Conservation (phyloP, 1,140 invertebrate species). For the Drosophila pectinifera region DNA sequence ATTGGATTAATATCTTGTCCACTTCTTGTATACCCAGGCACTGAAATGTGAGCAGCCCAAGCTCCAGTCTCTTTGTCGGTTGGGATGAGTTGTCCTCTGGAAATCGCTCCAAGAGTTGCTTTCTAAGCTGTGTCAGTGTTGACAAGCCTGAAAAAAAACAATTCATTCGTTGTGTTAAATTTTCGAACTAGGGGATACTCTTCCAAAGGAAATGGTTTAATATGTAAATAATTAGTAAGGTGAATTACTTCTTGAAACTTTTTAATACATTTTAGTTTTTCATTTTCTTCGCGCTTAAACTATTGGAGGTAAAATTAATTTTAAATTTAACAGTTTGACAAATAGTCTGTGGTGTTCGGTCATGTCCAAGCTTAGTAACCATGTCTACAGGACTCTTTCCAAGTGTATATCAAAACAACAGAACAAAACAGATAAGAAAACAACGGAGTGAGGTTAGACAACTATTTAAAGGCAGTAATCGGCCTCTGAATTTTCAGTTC, state of each 20-base stretch:
- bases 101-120: background rate
- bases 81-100: background rate
- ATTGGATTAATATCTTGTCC: conserved; percentile 38
- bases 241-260: no score
- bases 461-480: conserved; percentile 45
- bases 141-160: conserved; percentile 26
- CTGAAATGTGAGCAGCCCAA: conserved; percentile 26
- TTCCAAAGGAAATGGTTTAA: background rate
- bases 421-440: conserved; percentile 36
- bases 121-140: conserved; percentile 10
- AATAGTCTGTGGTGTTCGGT: background rate
- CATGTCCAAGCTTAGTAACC: background rate
- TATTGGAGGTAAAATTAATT: background rate
- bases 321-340: background rate
- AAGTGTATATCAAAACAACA: conserved; percentile 33
- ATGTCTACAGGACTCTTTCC: background rate
- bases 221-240: background rate
- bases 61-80: background rate
- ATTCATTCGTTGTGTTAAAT: background rate
- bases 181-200: conserved; percentile 5
- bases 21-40: conserved; percentile 33
- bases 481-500: conserved; percentile 11
- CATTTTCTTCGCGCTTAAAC: background rate
- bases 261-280: background rate
- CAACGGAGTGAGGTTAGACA: conserved; percentile 32